Evolutionary conservation across 2,113 vertebrate genomes (phyloP), one percentile per base, ranked within the genome.

Genomic region (Orcinus orca): DNA sequence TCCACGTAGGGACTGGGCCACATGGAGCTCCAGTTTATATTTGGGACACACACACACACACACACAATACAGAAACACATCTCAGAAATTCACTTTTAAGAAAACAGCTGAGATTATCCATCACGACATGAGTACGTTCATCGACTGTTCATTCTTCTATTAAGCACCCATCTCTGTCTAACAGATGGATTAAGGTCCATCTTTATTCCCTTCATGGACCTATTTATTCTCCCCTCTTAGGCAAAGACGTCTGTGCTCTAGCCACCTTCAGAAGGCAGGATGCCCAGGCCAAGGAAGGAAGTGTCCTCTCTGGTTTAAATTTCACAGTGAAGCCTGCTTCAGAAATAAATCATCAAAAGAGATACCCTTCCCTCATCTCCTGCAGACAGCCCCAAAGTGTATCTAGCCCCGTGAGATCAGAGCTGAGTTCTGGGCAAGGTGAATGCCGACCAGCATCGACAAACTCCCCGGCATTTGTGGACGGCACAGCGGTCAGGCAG

Each of bases 371-470:
- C 62, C 58, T 60, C 25, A 33, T 58, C 53, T 77, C n/a, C 23
- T 41, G 2, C 17, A 85, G 31, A 38, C 23, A 58, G 81, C 9
- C 8, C 60, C 33, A 23, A 60, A 20, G 9, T 29, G 33, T 4
- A 26, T 38, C 36, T 41, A 77, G 70, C 41, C 31, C 2, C 21
- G 8, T 12, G n/a, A 80, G 50, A 36, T 36, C 33, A n/a, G 74
- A n/a, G 53, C 77, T 58, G 77, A 36, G 36, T 33, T 53, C 47
- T 33, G 70, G 62, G 38, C 6, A 50, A 92, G 70, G 31, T 3
- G 25, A n/a, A 5, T 31, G 1, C 2, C 8, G 38, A 38, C 3
- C 4, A 25, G 18, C 1, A 5, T 31, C 31, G 47, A 6, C 33
- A 63, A 41, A 29, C 9, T 41, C 5, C 60, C 47, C 3, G 25